A percentile compares a stretch with the other conserved stretches of the same genome.
Evolutionary conservation across 1,140 invertebrate genomes (phyloP).

Genomic region (Diachasma alloeum): DNA sequence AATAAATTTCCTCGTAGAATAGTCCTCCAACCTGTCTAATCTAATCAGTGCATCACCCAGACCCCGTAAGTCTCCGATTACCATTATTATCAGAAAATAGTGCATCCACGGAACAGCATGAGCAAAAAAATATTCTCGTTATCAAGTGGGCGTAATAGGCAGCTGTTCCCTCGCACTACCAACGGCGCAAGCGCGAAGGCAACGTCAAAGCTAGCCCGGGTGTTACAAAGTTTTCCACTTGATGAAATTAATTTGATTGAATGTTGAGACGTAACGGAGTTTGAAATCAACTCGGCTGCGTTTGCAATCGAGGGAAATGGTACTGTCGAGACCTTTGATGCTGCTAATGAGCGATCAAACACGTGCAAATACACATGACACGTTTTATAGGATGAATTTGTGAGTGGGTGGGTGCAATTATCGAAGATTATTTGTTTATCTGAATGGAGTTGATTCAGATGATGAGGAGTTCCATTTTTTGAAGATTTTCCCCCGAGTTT

Average conservation of each 20-base stretch:
- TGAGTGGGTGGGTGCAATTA: not conserved
- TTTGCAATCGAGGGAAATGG: not conserved
- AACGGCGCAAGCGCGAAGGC: not conserved
- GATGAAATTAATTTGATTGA: constrained; percentile 1
- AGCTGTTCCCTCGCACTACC: not conserved
- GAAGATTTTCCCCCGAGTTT: not conserved
- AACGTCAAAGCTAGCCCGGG: not conserved
- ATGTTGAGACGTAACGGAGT: not conserved
- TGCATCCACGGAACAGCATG: too few species aligned
- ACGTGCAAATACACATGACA: not conserved
- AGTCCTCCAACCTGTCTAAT: not conserved
- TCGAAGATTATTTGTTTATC: too few species aligned
- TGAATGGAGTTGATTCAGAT: too few species aligned
- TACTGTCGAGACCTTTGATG: not conserved
- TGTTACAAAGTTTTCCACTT: not conserved
- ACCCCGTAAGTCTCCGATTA: not conserved
- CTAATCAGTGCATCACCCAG: not conserved
- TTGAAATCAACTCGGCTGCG: not conserved
- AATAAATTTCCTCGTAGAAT: not conserved
- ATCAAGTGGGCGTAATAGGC: not conserved
- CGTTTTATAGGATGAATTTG: not conserved
- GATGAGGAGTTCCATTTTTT: not conserved
- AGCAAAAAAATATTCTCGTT: not conserved
- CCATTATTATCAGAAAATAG: not conserved
- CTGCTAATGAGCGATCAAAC: not conserved